Conservation (phyloP, 2,113 vertebrate species). For the Nansenia antarctica region DNA sequence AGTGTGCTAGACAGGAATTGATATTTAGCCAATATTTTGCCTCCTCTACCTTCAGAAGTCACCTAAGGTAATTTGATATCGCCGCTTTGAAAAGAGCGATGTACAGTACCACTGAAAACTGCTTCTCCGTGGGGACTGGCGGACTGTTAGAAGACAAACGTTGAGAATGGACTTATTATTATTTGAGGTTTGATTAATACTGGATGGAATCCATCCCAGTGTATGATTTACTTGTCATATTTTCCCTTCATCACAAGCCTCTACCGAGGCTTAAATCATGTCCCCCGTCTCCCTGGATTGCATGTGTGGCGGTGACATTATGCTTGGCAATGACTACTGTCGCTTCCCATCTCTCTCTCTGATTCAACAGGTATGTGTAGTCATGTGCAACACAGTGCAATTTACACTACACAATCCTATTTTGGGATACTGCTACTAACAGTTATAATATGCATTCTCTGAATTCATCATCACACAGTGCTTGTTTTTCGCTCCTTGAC, state of each 20-base stretch:
- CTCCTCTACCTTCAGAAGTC: slow-evolving; percentile 1
- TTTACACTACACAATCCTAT: background rate
- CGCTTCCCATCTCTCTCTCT: background rate
- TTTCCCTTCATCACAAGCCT: slow-evolving; percentile 3
- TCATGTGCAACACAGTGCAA: background rate
- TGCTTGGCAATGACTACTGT: background rate
- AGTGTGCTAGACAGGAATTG: slow-evolving; percentile 12
- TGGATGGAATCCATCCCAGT: slow-evolving; percentile 1
- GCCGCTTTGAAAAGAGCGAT: background rate
- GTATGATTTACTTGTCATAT: slow-evolving; percentile 1
- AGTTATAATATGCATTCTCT: background rate
- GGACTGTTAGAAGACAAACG: background rate
- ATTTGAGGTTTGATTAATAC: slow-evolving; percentile 37
- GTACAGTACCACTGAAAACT: background rate
- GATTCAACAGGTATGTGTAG: background rate
- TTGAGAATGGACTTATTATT: slow-evolving; percentile 5
- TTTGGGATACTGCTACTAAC: background rate
- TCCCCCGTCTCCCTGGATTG: background rate
- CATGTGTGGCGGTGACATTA: background rate
- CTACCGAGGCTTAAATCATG: background rate
- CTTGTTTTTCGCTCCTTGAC: background rate
- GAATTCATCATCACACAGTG: background rate
- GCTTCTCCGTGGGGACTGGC: background rate
- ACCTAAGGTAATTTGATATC: slow-evolving; percentile 12
- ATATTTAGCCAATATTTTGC: slow-evolving; percentile 28